Evolutionary conservation across 2,113 vertebrate genomes (phyloP), one percentile per base, ranked within the genome.

Genomic region (Rousettus leschenaultii): DNA sequence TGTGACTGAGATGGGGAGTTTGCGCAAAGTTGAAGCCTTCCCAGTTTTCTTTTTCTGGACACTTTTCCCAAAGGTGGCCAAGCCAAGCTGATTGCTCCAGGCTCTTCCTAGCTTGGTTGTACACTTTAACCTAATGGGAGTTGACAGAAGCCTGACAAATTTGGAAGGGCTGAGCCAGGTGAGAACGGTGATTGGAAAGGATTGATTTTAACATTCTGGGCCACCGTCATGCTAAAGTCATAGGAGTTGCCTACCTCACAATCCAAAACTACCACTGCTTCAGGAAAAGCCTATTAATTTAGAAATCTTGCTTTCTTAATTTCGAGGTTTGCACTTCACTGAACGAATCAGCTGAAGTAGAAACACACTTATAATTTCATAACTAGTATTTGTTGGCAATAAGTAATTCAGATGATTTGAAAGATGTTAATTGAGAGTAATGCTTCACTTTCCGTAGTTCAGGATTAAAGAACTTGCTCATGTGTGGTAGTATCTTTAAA

Each of bases 361-460:
- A 93, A 94, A 92, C 82, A 92, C 53, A 48, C 48, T 95, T 87
- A 53, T 11, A 89, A 91, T 96, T 93, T 97, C 74, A 53, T 84
- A 86, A 74, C 93, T 59, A 24, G 70, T 91, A 40, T 94, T 95
- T 96, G 66, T 88, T 95, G 86, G 70, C 82, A 91, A 12, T 63
- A 92, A 95, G 75, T 95, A 92, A 97, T 95, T 92, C 26, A 90
- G 51, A 63, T 91, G 78, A 91, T 96, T 95, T 95, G 93, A 93
- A 93, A 93, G 83, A 85, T 94, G 85, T 30, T 93, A 84, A 96
- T 87, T 97, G 89, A 95, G 65, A 91, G 40, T 57, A 45, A 57
- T 48, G 53, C 88, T 96, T 95, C 85, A 61, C 57, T 90, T 97
- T 40, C 30, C 82, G 2, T 84, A 71, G 61, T 94, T 96, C 24